These are phyloP conservation scores for Carapus acus DNA, from an alignment of 2,797 vertebrate species.

Conservation along the genomic window DNA sequence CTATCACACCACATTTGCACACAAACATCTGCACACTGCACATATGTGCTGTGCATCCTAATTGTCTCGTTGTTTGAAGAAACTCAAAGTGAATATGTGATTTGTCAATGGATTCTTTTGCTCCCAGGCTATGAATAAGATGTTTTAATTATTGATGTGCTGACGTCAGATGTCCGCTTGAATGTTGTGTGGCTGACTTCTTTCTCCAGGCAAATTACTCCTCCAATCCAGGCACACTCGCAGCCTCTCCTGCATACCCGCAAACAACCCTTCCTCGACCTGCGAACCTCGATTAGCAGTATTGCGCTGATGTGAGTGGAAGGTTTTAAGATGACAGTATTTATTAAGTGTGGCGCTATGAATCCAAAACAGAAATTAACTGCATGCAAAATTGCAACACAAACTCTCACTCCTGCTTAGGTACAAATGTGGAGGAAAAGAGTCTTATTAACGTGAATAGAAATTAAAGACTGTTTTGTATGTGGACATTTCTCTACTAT, in stretches of 20 bases:
- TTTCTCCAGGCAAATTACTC: slow-evolving; percentile 67
- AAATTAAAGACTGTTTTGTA: too few relatives aligned
- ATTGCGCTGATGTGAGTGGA: too few relatives aligned
- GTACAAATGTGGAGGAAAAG: too few relatives aligned
- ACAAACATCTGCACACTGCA: slow-evolving; percentile 29
- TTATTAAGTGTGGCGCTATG: too few relatives aligned
- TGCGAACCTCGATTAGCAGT: slow-evolving; percentile 29
- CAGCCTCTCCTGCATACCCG: too few relatives aligned
- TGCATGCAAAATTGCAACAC: too few relatives aligned
- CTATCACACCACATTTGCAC: slow-evolving; percentile 18
- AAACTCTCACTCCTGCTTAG: too few relatives aligned
- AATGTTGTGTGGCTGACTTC: slow-evolving; percentile 78
- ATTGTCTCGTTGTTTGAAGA: slow-evolving; percentile 73
- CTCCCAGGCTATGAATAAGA: slow-evolving; percentile 82
- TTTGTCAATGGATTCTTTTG: slow-evolving; percentile 84
- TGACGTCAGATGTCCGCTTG: slow-evolving; percentile 76
- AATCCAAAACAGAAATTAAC: too few relatives aligned
- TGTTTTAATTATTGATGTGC: slow-evolving; percentile 79
- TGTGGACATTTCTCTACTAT: too few relatives aligned
- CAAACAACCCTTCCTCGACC: too few relatives aligned
- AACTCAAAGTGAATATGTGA: slow-evolving; percentile 82
- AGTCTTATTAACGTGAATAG: too few relatives aligned
- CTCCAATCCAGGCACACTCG: slow-evolving; percentile 33
- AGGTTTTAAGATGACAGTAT: too few relatives aligned
- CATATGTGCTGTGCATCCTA: slow-evolving; percentile 68